These are phyloP conservation scores for Clavelina lepadiformis DNA, from an alignment of 23 tunicate genomes.

Conservation along the genomic window DNA sequence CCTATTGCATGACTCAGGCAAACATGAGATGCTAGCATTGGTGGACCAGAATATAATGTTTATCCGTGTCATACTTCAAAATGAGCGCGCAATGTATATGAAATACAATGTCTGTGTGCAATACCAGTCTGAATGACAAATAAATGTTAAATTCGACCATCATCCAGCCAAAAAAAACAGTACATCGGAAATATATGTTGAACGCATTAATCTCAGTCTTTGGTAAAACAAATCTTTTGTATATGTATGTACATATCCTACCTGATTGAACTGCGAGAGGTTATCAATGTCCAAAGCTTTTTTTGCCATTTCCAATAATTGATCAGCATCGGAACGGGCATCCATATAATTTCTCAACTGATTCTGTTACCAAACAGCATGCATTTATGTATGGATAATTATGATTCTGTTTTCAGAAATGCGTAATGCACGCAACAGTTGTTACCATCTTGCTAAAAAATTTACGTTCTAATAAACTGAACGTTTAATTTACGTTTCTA, in stretches of 20 bases:
- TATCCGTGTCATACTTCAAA: no score
- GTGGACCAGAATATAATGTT: no score
- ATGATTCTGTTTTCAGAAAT: background rate
- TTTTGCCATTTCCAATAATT: slow-evolving; percentile 26
- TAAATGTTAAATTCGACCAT: background rate
- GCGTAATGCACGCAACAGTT: no score
- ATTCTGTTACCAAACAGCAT: background rate
- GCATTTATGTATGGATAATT: background rate
- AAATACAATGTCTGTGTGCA: no score
- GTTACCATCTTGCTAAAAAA: background rate
- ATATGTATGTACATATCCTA: background rate
- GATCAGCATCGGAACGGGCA: slow-evolving; percentile 30
- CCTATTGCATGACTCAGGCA: no score
- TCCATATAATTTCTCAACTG: slow-evolving; percentile 28
- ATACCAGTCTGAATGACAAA: background rate
- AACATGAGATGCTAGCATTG: no score
- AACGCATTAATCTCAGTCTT: no score
- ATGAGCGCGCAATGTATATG: no score
- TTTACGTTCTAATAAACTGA: background rate
- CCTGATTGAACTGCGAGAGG: slow-evolving; percentile 29
- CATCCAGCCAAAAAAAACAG: no score
- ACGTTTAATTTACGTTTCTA: no score
- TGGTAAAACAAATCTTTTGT: no score
- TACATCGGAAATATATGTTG: no score
- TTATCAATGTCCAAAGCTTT: slow-evolving; percentile 31